These are phyloP conservation scores for Meleagris gallopavo DNA, from an alignment of 2,113 vertebrate species.

Conservation along the genomic window DNA sequence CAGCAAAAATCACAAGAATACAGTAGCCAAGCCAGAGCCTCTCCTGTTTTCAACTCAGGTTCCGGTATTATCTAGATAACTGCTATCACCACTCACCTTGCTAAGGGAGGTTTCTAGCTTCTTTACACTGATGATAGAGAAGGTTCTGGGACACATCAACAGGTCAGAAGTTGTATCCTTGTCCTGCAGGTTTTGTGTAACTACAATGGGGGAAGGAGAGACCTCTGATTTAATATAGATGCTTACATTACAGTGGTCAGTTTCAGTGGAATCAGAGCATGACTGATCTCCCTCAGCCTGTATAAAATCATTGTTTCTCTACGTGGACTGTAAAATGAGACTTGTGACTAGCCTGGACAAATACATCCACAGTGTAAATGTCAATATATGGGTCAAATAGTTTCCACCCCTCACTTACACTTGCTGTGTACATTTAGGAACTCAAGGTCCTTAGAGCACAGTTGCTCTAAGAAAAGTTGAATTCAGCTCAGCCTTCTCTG, in stretches of 20 bases:
- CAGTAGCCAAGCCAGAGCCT: background rate
- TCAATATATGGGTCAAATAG: background rate
- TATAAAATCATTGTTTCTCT: background rate
- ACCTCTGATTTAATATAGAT: background rate
- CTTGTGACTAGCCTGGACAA: background rate
- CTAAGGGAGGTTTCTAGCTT: background rate
- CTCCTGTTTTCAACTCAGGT: background rate
- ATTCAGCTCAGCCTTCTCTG: background rate
- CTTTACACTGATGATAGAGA: background rate
- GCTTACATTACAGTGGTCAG: background rate
- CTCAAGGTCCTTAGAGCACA: background rate
- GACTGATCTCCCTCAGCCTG: background rate
- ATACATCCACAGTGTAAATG: background rate
- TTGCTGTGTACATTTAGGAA: background rate
- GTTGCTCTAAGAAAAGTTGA: background rate
- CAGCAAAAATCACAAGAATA: background rate
- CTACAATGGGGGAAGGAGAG: background rate
- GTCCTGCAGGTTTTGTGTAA: background rate
- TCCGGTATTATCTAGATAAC: background rate
- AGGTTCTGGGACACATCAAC: background rate
- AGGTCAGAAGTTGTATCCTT: background rate
- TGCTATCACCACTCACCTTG: background rate
- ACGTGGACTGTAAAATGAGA: background rate
- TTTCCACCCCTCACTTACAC: background rate
- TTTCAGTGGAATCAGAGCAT: background rate